These are phyloP conservation scores for Keiferia lycopersicella DNA, from an alignment of 2,888 invertebrate genomes.

Conservation along the genomic window DNA sequence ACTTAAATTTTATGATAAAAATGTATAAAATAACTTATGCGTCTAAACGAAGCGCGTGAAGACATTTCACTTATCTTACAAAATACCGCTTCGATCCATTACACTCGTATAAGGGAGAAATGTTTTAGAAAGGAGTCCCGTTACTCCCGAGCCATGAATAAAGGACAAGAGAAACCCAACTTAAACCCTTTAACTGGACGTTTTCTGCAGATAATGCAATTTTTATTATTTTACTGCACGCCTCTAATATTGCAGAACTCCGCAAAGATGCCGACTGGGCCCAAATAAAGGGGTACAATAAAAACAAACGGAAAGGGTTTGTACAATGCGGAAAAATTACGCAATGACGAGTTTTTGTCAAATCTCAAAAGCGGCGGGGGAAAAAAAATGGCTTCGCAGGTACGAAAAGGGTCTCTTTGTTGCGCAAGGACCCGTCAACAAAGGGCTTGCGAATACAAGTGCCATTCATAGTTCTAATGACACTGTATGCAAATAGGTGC, in stretches of 20 bases:
- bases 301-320: constrained; percentile 81
- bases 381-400: constrained; percentile 73
- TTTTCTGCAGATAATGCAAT: constrained; percentile 76
- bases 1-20: background rate
- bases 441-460: constrained; percentile 57
- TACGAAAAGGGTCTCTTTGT: constrained; percentile 63
- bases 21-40: background rate
- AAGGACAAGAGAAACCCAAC: constrained; percentile 68
- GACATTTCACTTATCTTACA: constrained; percentile 61
- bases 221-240: constrained; percentile 74
- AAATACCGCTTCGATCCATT: constrained; percentile 54
- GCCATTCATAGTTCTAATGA: constrained; percentile 55
- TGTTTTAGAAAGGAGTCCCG: constrained; percentile 61
- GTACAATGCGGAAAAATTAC: constrained; percentile 78
- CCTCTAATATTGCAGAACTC: constrained; percentile 69
- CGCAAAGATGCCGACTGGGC: constrained; percentile 70
- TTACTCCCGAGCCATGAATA: constrained; percentile 56
- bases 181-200: constrained; percentile 71
- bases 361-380: constrained; percentile 38
- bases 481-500: constrained; percentile 73
- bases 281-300: constrained; percentile 69
- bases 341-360: constrained; percentile 68
- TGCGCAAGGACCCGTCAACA: constrained; percentile 43
- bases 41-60: constrained; percentile 37
- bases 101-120: constrained; percentile 54